A percentile compares a stretch with the other conserved stretches of the same genome.
These are phyloP conservation scores for Peucedramus taeniatus DNA, from an alignment of 2,113 vertebrate species.

Conservation along the genomic window DNA sequence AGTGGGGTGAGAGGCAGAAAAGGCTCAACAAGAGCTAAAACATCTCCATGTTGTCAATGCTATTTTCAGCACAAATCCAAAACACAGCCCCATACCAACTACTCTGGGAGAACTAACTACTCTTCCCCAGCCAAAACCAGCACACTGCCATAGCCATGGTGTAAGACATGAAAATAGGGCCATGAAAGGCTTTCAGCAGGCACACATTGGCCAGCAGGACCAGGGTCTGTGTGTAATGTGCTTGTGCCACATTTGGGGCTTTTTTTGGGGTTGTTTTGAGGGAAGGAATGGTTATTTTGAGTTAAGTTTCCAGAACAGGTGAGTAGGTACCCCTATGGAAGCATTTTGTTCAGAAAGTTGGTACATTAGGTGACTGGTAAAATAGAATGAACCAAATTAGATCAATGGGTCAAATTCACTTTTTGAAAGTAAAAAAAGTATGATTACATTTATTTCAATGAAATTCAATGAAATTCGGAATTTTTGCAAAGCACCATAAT, in stretches of 20 bases:
- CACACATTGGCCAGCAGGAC: background rate
- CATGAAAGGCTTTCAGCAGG: background rate
- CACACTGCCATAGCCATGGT: background rate
- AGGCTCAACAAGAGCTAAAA: background rate
- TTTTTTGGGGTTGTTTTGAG: background rate
- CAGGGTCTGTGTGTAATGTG: rapidly evolving
- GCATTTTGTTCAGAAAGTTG: background rate
- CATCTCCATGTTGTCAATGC: background rate
- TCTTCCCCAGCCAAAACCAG: background rate
- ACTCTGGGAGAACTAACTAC: background rate
- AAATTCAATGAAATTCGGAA: background rate
- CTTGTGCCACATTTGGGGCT: background rate
- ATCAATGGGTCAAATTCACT: background rate
- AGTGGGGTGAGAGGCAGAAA: background rate
- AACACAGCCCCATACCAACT: background rate
- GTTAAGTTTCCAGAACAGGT: background rate
- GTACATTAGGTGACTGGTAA: background rate
- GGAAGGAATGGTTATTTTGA: background rate
- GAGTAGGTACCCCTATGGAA: background rate
- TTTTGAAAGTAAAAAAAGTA: background rate
- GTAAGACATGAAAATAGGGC: background rate
- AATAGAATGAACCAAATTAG: background rate
- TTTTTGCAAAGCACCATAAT: background rate
- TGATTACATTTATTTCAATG: background rate
- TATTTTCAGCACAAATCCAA: background rate